Base-by-base conservation (phyloP, 1,140 invertebrate species). In the Musca vetustissima region DNA sequence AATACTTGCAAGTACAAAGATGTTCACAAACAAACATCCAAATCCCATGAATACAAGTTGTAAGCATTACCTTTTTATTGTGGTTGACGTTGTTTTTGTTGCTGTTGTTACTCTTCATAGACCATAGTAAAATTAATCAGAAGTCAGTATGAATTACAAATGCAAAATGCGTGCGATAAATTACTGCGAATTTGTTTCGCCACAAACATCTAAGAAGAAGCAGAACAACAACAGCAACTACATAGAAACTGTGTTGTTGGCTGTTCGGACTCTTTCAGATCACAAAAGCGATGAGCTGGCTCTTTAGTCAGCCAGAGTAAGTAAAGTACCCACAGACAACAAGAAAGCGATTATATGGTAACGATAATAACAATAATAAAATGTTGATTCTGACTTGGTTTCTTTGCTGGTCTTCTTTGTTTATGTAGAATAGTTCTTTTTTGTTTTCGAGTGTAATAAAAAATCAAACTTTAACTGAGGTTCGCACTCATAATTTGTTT, bases 161-260 rank as follows among this genome's bases (percentile, higher is more conserved):
- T 69, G 68, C 68, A 65, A 69, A 69, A 69, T 65, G 68, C 68
- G 68, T 69, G 68, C 68, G 68, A 64, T 69, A 64, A 69, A 69
- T 69, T 69, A 69, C 68, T 32, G 68, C 68, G 68, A 69, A 69
- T 21, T 50, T 50, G 36, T 43, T 43, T 43, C 36, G 36, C 21
- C 36, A 48, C 43, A 25, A 65, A 65, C 43, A 65, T 19, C 57
- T 21, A n/a, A 55, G 25, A 21, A 24, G n/a, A n/a, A n/a, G n/a
- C n/a, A n/a, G n/a, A n/a, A n/a, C n/a, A n/a, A n/a, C n/a, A n/a
- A n/a, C n/a, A n/a, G n/a, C n/a, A n/a, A n/a, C n/a, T 9, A 0
- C 13, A 55, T 25, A 13, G 19, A 14, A 1, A 55, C 14, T 61
- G 28, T 61, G 28, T 61, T 59, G 32, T 52, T n/a, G 17, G 17